A percentile compares a stretch with the other conserved stretches of the same genome.
These are phyloP conservation scores for Harpalus rufipes DNA, from an alignment of 2,888 invertebrate genomes.

Conservation along the genomic window DNA sequence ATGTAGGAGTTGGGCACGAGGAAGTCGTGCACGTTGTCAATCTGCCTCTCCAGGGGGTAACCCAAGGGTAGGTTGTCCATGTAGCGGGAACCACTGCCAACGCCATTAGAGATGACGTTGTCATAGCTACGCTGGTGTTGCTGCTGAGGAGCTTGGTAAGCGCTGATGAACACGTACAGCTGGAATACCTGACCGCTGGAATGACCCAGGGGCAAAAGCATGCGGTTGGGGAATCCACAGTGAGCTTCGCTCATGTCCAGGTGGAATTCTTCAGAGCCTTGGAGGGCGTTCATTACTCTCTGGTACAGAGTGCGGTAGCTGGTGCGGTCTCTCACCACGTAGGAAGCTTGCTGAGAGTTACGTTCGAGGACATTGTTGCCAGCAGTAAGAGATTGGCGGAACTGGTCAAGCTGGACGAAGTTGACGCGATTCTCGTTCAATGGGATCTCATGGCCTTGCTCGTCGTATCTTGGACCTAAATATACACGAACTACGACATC, in stretches of 20 bases:
- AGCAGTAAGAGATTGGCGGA: conserved; percentile 80
- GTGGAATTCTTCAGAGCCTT: conserved; percentile 77
- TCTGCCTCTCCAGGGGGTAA: conserved; percentile 86
- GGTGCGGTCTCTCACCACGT: conserved; percentile 68
- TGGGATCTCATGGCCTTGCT: conserved; percentile 78
- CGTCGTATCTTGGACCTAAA: conserved; percentile 85
- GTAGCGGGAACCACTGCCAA: conserved; percentile 37
- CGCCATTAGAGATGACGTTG: conserved; percentile 72
- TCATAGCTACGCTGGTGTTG: conserved; percentile 75
- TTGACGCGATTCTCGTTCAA: conserved; percentile 81
- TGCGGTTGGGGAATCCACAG: conserved; percentile 81
- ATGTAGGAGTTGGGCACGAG: conserved; percentile 84
- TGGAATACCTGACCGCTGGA: conserved; percentile 82
- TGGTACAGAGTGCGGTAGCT: conserved; percentile 77
- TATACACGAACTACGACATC: conserved; percentile 83
- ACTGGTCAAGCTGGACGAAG: conserved; percentile 81
- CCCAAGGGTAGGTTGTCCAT: conserved; percentile 84
- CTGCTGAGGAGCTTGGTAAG: conserved; percentile 22
- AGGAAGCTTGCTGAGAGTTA: conserved; percentile 76
- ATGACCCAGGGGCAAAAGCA: conserved; percentile 83
- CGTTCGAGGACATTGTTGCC: conserved; percentile 85
- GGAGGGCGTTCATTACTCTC: conserved; percentile 77
- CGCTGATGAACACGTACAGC: conserved; percentile 81
- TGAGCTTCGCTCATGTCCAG: conserved; percentile 78
- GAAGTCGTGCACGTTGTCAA: conserved; percentile 80